Conservation (phyloP, 2,797 vertebrate species). For the Gymnoscopelus microlampas region DNA sequence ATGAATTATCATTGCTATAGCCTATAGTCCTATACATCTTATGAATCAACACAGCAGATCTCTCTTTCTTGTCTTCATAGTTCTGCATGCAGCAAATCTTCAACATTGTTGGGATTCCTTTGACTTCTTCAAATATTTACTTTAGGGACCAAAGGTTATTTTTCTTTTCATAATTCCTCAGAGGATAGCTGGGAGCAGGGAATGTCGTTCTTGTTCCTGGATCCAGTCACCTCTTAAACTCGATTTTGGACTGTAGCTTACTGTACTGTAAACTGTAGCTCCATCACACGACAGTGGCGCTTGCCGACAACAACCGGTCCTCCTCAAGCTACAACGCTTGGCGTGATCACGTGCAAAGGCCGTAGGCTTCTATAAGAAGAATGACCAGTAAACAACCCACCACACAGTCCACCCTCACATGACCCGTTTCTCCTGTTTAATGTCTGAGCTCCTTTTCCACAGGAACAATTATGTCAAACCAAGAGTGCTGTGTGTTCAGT, state of each 20-base stretch:
- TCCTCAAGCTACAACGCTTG: too few species aligned
- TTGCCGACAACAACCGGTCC: too few species aligned
- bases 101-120: conserved; percentile 51
- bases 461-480: conserved; percentile 21
- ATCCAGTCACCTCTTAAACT: conserved; percentile 14
- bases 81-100: conserved; percentile 26
- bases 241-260: conserved; percentile 7
- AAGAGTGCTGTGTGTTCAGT: background rate
- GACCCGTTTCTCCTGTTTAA: conserved; percentile 18
- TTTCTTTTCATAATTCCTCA: conserved; percentile 48
- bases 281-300: too few species aligned
- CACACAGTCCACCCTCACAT: background rate
- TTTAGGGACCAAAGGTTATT: conserved; percentile 47
- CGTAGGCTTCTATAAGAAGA: conserved; percentile 28
- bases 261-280: too few species aligned
- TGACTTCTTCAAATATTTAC: conserved; percentile 54
- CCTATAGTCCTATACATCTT: background rate
- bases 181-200: conserved; percentile 12
- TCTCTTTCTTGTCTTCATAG: conserved; percentile 25
- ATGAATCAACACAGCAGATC: conserved; percentile 5
- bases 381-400: conserved; percentile 11
- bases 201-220: conserved; percentile 20
- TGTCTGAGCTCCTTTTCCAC: conserved; percentile 28
- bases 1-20: conserved; percentile 3
- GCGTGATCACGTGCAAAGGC: too few species aligned